phyloP scores from a whole-genome alignment of 2,888 invertebrate genomes.

The Rhyacophila evoluta region DNA sequence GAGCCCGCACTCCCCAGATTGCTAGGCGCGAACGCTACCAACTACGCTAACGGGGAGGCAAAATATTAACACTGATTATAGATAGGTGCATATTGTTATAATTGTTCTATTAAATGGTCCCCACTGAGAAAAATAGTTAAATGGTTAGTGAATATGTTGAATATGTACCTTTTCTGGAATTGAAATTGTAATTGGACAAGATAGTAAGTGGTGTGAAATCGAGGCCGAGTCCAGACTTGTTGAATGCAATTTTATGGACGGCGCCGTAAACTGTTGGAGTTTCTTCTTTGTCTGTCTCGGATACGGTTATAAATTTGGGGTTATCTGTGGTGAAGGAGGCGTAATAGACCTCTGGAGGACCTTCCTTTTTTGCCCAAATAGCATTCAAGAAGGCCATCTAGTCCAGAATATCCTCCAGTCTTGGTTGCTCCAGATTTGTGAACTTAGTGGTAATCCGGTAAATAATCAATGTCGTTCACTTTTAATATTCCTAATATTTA shows the following conservation, averaged over 20 bases:
- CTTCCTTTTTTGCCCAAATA: conserved; percentile 43
- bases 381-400: conserved; percentile 51
- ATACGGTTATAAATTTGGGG: conserved; percentile 74
- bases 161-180: conserved; percentile 74
- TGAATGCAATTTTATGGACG: conserved; percentile 66
- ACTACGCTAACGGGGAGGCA: too few relatives aligned
- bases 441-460: neutral
- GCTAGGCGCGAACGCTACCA: too few relatives aligned
- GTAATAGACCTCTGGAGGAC: conserved; percentile 58
- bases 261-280: conserved; percentile 72
- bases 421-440: conserved; percentile 36
- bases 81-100: too few relatives aligned
- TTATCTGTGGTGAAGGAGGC: conserved; percentile 68
- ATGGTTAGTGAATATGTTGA: too few relatives aligned
- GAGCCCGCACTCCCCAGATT: too few relatives aligned
- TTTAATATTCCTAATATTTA: too few relatives aligned
- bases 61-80: too few relatives aligned
- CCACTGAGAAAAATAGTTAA: too few relatives aligned
- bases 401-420: neutral
- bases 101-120: too few relatives aligned
- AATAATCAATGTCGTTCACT: neutral
- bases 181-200: conserved; percentile 73
- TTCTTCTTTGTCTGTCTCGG: conserved; percentile 74
- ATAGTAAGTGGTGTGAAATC: conserved; percentile 73
- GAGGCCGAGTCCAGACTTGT: conserved; percentile 68